These are phyloP conservation scores for Pinna nobilis DNA, from an alignment of 1,140 invertebrate species.

Conservation along the genomic window DNA sequence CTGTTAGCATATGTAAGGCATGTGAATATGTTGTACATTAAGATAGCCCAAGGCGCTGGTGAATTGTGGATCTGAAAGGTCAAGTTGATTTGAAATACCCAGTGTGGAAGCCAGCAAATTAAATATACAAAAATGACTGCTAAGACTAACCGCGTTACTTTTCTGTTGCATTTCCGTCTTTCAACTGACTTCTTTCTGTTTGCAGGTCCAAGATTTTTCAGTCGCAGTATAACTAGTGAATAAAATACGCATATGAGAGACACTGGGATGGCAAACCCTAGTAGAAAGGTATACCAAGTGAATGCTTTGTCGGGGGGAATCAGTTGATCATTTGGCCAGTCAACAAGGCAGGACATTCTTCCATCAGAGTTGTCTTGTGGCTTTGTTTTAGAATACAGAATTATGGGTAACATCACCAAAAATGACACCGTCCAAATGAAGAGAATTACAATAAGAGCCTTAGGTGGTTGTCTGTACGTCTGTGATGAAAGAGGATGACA, in stretches of 20 bases:
- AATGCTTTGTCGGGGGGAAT: slow-evolving; percentile 69
- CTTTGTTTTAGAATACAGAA: slow-evolving; percentile 87
- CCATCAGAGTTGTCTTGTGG: slow-evolving; percentile 43
- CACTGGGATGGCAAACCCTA: slow-evolving; percentile 94
- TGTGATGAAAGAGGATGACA: slow-evolving; percentile 95
- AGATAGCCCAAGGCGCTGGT: slow-evolving; percentile 10
- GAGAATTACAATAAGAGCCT: slow-evolving; percentile 71
- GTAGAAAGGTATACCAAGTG: slow-evolving; percentile 88
- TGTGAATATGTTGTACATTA: slow-evolving; percentile 51
- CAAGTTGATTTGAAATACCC: slow-evolving; percentile 81
- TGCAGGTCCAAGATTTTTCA: slow-evolving; percentile 77
- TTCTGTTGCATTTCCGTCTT: slow-evolving; percentile 92
- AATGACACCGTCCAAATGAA: slow-evolving; percentile 75
- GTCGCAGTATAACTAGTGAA: slow-evolving; percentile 91
- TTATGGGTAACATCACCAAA: slow-evolving; percentile 85
- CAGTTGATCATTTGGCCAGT: slow-evolving; percentile 63
- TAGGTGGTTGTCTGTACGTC: slow-evolving; percentile 75
- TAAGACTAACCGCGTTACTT: slow-evolving; percentile 94
- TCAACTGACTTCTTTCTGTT: slow-evolving; percentile 84
- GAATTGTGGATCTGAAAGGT: not conserved
- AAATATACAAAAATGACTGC: slow-evolving; percentile 98
- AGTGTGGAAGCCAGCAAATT: slow-evolving; percentile 97
- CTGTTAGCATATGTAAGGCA: slow-evolving; percentile 72
- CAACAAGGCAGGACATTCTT: slow-evolving; percentile 59
- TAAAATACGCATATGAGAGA: slow-evolving; percentile 96